Evolutionary conservation across 1,140 invertebrate species (phyloP), one percentile per base, ranked within the genome.

Genomic region (Brachionus plicatilis): DNA sequence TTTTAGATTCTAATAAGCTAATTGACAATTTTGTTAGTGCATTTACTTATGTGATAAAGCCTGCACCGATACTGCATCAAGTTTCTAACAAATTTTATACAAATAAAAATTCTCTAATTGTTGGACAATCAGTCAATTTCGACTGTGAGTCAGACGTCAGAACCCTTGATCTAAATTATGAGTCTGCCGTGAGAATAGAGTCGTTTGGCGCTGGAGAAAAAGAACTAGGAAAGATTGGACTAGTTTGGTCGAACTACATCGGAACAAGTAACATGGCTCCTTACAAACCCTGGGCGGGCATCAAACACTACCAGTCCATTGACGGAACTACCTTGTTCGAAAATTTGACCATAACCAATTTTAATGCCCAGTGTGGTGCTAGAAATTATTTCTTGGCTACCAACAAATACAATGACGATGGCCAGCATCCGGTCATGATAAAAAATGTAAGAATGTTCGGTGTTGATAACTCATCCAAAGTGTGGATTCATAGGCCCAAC

Each of bases 241-340:
- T 89, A 29, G 65, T 50, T 5, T 86, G 86, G 60, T 45, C 86
- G 3, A 83, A 83, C 1, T 88, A 88, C 70, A 85, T 84, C 8
- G 76, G 80, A 20, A 86, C 85, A 0, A 8, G 66, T 29, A 89
- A 89, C 78, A 84, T 72, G 1, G 87, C 86, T 11, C 88, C 88
- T 0, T 72, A 80, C 1, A 87, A 87, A 45, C 86, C 87, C 7
- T 87, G 86, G 72, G 43, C 53, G n/a, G 33, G 33, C 4, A 65
- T 82, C 27, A 82, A 65, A 56, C 41, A 53, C 9, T 82, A 65
- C 37, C 56, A 82, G 2, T 12, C 50, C 29, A 17, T 82, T 65
- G 79, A 84, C 11, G 83, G 83, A 7, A 29, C 24, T 11, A 75
- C 75, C n/a, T 5, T n/a, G 5, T 45, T 76, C 11, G 53, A 72